These are phyloP conservation scores for Psophia crepitans DNA, from an alignment of 2,113 vertebrate genomes.

Conservation along the genomic window DNA sequence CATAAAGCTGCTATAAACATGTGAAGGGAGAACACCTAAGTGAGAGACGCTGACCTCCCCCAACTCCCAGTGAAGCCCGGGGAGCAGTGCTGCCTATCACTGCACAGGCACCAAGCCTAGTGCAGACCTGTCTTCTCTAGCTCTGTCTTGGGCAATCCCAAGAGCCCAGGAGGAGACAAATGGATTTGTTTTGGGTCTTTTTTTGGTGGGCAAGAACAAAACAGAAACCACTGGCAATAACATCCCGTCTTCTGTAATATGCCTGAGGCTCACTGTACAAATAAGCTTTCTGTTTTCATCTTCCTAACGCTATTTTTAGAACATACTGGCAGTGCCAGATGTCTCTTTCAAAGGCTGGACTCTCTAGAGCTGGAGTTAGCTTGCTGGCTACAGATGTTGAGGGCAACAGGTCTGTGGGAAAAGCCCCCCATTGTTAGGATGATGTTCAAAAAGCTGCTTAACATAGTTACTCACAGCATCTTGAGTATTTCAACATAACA, in stretches of 20 bases:
- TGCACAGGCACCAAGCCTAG: background rate
- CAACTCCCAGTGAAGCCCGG: background rate
- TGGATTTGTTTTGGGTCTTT: background rate
- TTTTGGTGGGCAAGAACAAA: conserved; percentile 12
- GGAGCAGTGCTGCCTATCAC: background rate
- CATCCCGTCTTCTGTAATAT: background rate
- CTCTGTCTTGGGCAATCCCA: background rate
- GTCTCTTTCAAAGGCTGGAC: conserved; percentile 32
- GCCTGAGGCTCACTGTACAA: conserved; percentile 23
- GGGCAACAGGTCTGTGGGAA: background rate
- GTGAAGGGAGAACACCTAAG: background rate
- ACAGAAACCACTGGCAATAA: conserved; percentile 25
- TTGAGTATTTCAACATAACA: conserved; percentile 98
- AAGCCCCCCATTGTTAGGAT: background rate
- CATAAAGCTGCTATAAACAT: background rate
- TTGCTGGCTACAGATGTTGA: conserved; percentile 12
- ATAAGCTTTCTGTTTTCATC: conserved; percentile 38
- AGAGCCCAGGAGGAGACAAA: background rate
- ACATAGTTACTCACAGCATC: conserved; percentile 89
- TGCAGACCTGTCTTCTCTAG: background rate
- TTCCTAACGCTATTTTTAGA: conserved; percentile 57
- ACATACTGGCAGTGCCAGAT: conserved; percentile 39
- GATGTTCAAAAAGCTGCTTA: background rate
- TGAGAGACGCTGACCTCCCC: background rate
- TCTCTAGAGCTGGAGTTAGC: background rate